Conservation (phyloP, 2,113 vertebrate species). For the Nothoprocta perdicaria region DNA sequence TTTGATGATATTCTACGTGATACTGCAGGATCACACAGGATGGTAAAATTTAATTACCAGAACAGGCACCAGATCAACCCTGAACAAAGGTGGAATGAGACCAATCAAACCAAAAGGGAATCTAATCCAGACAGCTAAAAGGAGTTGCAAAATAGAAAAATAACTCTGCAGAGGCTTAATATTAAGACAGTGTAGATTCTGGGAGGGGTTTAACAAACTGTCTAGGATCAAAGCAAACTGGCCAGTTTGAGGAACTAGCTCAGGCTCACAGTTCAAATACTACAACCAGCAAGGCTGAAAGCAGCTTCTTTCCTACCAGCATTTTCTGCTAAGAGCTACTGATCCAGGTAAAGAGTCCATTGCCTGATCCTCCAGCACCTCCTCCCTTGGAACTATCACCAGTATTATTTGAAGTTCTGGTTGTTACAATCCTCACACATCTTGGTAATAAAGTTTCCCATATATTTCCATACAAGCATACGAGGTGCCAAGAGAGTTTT, state of each 20-base stretch:
- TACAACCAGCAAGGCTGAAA: not conserved
- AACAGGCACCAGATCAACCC: not conserved
- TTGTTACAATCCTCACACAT: not conserved
- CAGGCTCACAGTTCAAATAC: not conserved
- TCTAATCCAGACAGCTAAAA: not conserved
- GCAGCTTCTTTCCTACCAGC: not conserved
- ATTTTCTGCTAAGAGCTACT: not conserved
- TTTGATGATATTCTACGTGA: conserved; percentile 8
- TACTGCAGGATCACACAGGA: conserved; percentile 5
- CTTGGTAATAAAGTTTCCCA: not conserved
- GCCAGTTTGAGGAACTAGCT: not conserved
- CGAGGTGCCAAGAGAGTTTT: not conserved
- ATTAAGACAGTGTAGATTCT: not conserved
- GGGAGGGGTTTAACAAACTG: conserved; percentile 4
- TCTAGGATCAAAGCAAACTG: conserved; percentile 6
- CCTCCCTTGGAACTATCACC: not conserved
- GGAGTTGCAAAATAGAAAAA: not conserved
- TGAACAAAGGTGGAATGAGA: conserved; percentile 12
- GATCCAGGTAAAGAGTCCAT: not conserved
- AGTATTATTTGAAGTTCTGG: not conserved
- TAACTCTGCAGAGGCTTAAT: not conserved
- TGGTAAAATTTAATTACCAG: conserved; percentile 44
- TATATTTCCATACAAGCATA: not conserved
- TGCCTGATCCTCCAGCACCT: not conserved
- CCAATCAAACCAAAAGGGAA: conserved; percentile 24